Conservation (phyloP, 2,113 vertebrate genomes). For the Aix galericulata region DNA sequence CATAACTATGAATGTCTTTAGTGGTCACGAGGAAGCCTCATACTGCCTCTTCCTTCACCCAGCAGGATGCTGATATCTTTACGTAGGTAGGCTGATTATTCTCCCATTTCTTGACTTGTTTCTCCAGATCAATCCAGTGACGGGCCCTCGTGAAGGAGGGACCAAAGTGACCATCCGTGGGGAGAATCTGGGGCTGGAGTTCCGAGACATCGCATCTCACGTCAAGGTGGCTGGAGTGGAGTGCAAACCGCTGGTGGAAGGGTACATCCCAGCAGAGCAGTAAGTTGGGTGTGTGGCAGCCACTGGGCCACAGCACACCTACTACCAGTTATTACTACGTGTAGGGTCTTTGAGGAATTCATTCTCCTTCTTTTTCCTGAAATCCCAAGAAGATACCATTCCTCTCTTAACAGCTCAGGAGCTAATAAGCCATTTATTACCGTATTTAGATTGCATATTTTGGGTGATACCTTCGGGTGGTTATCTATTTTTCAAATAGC, state of each 20-base stretch:
- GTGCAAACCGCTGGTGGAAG: constrained; percentile 89
- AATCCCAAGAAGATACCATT: neutral
- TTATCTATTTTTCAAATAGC: neutral
- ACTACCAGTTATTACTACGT: neutral
- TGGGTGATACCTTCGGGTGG: neutral
- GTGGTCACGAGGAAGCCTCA: neutral
- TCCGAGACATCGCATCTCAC: constrained; percentile 88
- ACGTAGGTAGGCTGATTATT: neutral
- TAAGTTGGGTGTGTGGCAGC: constrained; percentile 78
- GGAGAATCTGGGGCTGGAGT: constrained; percentile 95
- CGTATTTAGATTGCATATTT: neutral
- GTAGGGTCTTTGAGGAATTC: neutral
- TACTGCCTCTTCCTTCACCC: neutral
- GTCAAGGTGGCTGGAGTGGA: constrained; percentile 96
- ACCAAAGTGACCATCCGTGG: constrained; percentile 96
- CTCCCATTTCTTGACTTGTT: neutral
- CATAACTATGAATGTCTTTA: too few species aligned
- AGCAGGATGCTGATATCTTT: neutral
- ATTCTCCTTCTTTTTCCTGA: neutral
- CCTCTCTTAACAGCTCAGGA: neutral
- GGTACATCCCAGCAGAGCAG: constrained; percentile 98
- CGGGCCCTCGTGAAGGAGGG: constrained; percentile 93
- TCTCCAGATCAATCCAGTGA: constrained; percentile 89
- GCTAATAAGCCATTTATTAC: neutral
- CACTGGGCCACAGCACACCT: neutral